Evolutionary conservation across 2,797 vertebrate genomes (phyloP).

Genomic region (Eleutherodactylus coqui): DNA sequence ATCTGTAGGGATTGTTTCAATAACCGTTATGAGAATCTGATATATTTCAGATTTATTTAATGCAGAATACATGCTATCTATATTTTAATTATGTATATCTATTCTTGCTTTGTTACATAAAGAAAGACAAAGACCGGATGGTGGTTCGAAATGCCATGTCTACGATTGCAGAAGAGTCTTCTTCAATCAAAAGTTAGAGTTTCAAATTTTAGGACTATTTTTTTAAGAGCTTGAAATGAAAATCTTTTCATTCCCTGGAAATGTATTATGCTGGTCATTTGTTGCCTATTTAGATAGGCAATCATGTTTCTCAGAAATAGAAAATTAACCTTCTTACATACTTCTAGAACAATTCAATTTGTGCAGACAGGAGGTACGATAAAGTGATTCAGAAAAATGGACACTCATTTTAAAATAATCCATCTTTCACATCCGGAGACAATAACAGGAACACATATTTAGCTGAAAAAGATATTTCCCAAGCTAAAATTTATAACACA

Average conservation of each 20-base stretch:
- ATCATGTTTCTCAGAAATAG: constrained; percentile 13
- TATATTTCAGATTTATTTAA: constrained; percentile 15
- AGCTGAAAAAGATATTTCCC: background rate
- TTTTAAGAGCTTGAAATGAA: background rate
- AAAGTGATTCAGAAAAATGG: background rate
- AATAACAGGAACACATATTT: background rate
- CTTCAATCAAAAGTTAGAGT: background rate
- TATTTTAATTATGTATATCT: constrained; percentile 17
- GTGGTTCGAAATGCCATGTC: background rate
- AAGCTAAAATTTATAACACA: background rate
- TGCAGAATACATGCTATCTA: constrained; percentile 6
- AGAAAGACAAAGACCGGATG: background rate
- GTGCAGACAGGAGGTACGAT: background rate
- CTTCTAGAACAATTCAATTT: constrained; percentile 11
- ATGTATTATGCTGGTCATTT: constrained; percentile 15
- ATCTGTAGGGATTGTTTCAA: background rate
- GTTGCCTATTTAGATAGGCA: constrained; percentile 22
- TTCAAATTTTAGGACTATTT: background rate
- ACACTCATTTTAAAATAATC: constrained; percentile 7
- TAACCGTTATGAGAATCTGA: background rate
- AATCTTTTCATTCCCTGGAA: background rate
- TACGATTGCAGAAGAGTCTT: too few relatives aligned
- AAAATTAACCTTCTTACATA: constrained; percentile 29
- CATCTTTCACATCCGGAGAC: background rate
- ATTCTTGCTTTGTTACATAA: background rate